A percentile compares a stretch with the other conserved stretches of the same genome.
Evolutionary conservation across 2,113 vertebrate species (phyloP).

Genomic region (Takifugu flavidus): DNA sequence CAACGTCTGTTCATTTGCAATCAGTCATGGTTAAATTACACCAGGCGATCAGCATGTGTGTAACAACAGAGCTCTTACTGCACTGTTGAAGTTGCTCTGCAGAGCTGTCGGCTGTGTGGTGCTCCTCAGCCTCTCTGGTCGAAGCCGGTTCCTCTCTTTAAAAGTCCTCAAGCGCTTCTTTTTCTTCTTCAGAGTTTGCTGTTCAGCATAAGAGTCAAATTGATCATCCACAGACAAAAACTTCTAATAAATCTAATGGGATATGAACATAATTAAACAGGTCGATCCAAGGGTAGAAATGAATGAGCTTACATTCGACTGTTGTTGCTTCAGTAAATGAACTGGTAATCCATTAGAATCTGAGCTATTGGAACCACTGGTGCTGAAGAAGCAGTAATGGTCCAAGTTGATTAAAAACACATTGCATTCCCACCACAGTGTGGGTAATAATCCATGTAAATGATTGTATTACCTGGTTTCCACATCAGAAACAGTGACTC

Average conservation of each 20-base stretch:
- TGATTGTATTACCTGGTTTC: constrained; percentile 81
- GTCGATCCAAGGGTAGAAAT: background rate
- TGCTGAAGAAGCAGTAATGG: constrained; percentile 65
- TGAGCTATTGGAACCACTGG: constrained; percentile 87
- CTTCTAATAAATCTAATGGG: background rate
- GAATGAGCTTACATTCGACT: constrained; percentile 40
- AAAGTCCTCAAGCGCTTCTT: constrained; percentile 74
- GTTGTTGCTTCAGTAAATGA: constrained; percentile 58
- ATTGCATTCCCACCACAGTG: background rate
- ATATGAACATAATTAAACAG: background rate
- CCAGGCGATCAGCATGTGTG: background rate
- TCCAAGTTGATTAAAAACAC: background rate
- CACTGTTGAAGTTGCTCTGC: constrained; percentile 23
- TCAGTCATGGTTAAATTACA: background rate
- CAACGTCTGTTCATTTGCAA: constrained; percentile 5
- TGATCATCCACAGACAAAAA: background rate
- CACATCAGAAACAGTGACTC: constrained; percentile 80
- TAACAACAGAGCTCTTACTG: constrained; percentile 18
- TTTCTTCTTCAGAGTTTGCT: constrained; percentile 47
- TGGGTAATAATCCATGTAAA: background rate
- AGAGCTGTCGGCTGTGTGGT: constrained; percentile 9
- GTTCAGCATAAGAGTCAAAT: background rate
- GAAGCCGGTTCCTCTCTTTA: constrained; percentile 73
- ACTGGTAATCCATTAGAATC: constrained; percentile 78
- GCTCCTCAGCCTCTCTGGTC: constrained; percentile 20